Base-by-base conservation (phyloP, 2,797 vertebrate genomes). In the Carcharodon carcharias region DNA sequence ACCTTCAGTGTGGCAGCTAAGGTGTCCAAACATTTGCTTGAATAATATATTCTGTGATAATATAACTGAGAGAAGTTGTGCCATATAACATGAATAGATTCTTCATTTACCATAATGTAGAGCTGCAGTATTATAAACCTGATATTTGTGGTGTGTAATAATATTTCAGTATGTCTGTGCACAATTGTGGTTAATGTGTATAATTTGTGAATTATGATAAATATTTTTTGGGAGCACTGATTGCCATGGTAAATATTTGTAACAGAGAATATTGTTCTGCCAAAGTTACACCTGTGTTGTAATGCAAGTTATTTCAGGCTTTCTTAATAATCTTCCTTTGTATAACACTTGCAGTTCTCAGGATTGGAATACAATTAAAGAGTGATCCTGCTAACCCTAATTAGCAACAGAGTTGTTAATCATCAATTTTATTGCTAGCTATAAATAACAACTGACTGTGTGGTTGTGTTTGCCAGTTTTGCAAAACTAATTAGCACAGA, bases 1-100 rank as follows among this genome's bases (percentile, higher is more conserved):
- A 92, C 65, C 91, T 93, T 93, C 94, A 56, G 45, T 54, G 77
- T 95, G 69, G 94, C 45, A 77, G 94, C 94, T 95, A 77, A 95
- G 40, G 12, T 56, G 26, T 56, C 67, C 14, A 58, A 71, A 35
- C 58, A 95, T 28, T n/a, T 71, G 50, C 28, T 95, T 71, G 5
- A 95, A 71, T 73, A 35, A 18, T 95, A 95, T 56, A 28, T 35
- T 69, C 61, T 73, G 45, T 95, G 45, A 61, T 92, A 91, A 35
- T 61, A 92, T 12, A 95, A 56, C 16, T 56, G 28, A 95, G 11
- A 50, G 23, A 5, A 45, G 40, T 71, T 95, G 63, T 54, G 54
- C 18, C 65, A 77, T 95, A 31, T 71, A 73, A 31, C n/a, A n/a
- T 21, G n/a, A 93, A 93, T 91, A 61, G 65, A 67, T 67, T 63